A percentile compares a stretch with the other conserved stretches of the same genome.
Conservation (phyloP, 92 coral and sea anemone genomes). For the Heteractis magnifica region DNA sequence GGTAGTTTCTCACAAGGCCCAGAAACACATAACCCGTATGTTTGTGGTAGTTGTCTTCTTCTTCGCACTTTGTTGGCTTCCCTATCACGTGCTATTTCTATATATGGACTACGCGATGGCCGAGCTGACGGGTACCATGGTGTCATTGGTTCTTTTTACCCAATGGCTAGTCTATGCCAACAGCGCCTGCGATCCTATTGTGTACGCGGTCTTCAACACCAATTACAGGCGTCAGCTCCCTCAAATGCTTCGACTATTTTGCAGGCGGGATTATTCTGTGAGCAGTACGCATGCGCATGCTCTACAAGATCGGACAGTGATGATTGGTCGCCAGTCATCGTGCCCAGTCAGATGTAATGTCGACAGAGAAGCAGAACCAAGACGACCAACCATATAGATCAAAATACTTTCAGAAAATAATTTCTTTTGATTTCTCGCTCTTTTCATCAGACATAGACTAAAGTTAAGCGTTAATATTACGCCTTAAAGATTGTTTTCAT, state of each 20-base stretch:
- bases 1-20: conserved; percentile 67
- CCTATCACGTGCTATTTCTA: conserved; percentile 70
- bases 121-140: conserved; percentile 32
- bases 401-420: neutral
- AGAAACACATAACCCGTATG: conserved; percentile 62
- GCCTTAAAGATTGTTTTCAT: too few relatives aligned
- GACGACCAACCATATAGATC: conserved; percentile 24
- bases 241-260: conserved; percentile 34
- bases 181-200: conserved; percentile 79
- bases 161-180: conserved; percentile 68
- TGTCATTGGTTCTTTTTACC: conserved; percentile 49
- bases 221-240: conserved; percentile 65
- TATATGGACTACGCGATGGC: conserved; percentile 67
- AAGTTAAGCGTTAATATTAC: too few relatives aligned
- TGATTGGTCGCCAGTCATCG: conserved; percentile 18
- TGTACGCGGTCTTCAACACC: conserved; percentile 65
- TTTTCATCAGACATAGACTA: too few relatives aligned
- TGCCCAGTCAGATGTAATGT: conserved; percentile 14
- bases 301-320: neutral
- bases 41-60: conserved; percentile 55
- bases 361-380: neutral
- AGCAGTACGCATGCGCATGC: conserved; percentile 20
- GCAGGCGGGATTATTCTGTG: conserved; percentile 19
- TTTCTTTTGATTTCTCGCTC: too few relatives aligned
- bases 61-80: conserved; percentile 75